Evolutionary conservation across 2,888 invertebrate genomes (phyloP).

Genomic region (Callimorpha dominula): DNA sequence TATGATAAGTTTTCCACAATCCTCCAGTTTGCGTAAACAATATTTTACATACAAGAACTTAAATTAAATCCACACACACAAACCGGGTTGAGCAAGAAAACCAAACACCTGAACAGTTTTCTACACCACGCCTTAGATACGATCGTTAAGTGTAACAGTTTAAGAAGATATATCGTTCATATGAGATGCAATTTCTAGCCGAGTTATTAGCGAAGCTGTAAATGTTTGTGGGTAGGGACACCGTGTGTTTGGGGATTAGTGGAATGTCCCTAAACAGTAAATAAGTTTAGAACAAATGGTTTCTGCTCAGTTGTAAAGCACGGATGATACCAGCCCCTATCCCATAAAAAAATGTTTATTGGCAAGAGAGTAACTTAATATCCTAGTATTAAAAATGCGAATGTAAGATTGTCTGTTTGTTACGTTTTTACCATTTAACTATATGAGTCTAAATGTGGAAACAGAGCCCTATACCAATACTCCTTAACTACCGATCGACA

Average conservation of each 20-base stretch:
- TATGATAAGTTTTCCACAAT: not conserved
- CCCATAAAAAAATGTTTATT: too few species aligned
- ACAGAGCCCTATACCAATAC: too few species aligned
- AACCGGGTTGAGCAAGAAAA: conserved; percentile 44
- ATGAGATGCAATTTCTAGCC: conserved; percentile 55
- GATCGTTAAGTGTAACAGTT: conserved; percentile 59
- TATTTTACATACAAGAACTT: conserved; percentile 12
- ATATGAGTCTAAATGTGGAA: too few species aligned
- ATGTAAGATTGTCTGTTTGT: too few species aligned
- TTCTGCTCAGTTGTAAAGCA: too few species aligned
- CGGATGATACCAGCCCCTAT: too few species aligned
- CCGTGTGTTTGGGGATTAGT: not conserved
- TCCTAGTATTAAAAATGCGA: too few species aligned
- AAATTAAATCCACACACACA: conserved; percentile 17
- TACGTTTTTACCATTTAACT: too few species aligned
- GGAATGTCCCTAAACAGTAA: conserved; percentile 7
- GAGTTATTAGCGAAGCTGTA: conserved; percentile 49
- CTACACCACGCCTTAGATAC: conserved; percentile 53
- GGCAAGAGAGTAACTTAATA: too few species aligned
- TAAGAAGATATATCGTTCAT: conserved; percentile 74
- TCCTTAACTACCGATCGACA: too few species aligned
- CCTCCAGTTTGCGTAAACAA: conserved; percentile 8
- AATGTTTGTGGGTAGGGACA: conserved; percentile 38
- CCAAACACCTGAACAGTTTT: conserved; percentile 54
- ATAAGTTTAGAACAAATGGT: not conserved